Percentiles rank a stretch among this genome's conserved stretches.
phyloP scores from a whole-genome alignment of 2,888 invertebrate species.

The Ectemnius lituratus region DNA sequence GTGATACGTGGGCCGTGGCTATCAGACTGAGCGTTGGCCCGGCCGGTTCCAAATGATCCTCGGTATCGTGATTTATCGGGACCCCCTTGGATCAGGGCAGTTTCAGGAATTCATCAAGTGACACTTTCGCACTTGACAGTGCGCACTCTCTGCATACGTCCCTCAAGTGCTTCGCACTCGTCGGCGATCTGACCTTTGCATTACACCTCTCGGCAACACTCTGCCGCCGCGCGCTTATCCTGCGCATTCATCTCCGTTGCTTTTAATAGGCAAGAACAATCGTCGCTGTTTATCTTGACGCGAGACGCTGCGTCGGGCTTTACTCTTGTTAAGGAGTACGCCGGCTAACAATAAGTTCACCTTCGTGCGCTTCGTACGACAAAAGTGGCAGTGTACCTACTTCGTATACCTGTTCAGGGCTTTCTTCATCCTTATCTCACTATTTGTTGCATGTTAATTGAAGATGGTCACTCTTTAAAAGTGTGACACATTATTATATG shows the following conservation, averaged over 20 bases:
- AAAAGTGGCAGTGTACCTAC: no score
- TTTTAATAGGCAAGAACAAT: constrained; percentile 7
- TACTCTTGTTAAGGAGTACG: constrained; percentile 17
- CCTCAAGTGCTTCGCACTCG: no score
- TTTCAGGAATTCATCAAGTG: constrained; percentile 47
- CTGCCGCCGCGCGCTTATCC: background rate
- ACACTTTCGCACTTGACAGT: constrained; percentile 20
- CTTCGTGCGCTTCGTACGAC: no score
- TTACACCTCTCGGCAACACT: background rate
- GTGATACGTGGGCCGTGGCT: constrained; percentile 53
- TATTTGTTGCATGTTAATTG: no score
- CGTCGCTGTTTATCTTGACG: constrained; percentile 5
- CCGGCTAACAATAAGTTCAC: no score
- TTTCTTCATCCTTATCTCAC: no score
- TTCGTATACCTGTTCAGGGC: no score
- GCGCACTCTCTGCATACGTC: background rate
- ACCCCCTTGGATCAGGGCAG: constrained; percentile 37
- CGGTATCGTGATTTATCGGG: constrained; percentile 62
- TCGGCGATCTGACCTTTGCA: constrained; percentile 2
- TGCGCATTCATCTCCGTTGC: constrained; percentile 5
- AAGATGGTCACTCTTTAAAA: constrained; percentile 11
- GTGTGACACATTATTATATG: background rate
- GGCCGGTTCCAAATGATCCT: constrained; percentile 55
- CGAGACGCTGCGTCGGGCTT: background rate
- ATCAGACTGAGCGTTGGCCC: constrained; percentile 50